A percentile compares a stretch with the other conserved stretches of the same genome.
phyloP scores from a whole-genome alignment of 2,797 vertebrate species.

The Vireo griseus region DNA sequence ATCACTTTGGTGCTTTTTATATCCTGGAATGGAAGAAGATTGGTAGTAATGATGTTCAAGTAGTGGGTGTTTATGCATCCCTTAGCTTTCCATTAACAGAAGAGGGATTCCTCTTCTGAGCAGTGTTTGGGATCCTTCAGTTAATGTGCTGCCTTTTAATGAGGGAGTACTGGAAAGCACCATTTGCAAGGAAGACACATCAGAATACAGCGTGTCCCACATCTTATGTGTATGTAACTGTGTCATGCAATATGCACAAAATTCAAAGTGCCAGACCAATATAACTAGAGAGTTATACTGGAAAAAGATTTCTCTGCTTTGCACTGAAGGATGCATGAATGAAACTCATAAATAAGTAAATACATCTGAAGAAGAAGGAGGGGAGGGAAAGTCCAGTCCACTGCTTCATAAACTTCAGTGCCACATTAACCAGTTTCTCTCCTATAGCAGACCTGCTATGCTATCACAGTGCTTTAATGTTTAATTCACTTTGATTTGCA shows the following conservation, averaged over 20 bases:
- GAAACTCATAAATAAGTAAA: slow-evolving; percentile 38
- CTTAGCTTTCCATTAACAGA: neutral
- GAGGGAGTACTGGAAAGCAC: neutral
- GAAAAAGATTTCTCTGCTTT: neutral
- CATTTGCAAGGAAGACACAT: rapidly evolving
- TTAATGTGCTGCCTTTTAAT: neutral
- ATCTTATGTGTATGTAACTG: neutral
- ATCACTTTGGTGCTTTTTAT: neutral
- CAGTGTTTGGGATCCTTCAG: neutral
- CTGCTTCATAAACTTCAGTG: slow-evolving; percentile 19
- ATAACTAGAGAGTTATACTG: neutral
- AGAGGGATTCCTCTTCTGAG: neutral
- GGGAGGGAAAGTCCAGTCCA: neutral
- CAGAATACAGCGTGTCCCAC: neutral
- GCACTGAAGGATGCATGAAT: neutral
- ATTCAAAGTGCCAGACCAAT: neutral
- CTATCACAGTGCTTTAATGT: slow-evolving; percentile 72
- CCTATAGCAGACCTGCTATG: slow-evolving; percentile 29
- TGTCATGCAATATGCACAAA: neutral
- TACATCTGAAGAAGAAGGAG: neutral
- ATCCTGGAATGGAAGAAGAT: neutral
- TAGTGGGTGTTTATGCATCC: neutral
- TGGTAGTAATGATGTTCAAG: neutral
- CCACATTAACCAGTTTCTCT: slow-evolving; percentile 3
- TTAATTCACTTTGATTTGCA: slow-evolving; percentile 78